Evolutionary conservation across 2,888 invertebrate species (phyloP).

Genomic region (Acanthopleura granulata): DNA sequence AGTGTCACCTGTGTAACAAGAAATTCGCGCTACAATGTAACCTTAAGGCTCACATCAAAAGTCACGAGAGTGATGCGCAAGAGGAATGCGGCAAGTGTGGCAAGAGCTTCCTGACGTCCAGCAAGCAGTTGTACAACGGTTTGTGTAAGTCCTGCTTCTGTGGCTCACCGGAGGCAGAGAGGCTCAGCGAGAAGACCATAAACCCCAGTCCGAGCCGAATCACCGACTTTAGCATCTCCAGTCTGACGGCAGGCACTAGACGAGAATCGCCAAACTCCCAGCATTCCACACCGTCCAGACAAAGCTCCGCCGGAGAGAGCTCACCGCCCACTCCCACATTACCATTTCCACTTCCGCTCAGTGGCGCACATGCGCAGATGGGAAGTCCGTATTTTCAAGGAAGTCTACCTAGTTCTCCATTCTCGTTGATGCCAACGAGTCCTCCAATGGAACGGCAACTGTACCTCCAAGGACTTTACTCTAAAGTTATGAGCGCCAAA

Average conservation of each 20-base stretch:
- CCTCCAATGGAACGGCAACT: constrained; percentile 6
- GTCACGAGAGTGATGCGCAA: constrained; percentile 76
- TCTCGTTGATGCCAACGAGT: neutral
- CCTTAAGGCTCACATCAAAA: constrained; percentile 80
- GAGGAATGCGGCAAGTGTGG: constrained; percentile 16
- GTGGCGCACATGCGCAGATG: neutral
- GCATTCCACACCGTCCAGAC: neutral
- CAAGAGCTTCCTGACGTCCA: neutral
- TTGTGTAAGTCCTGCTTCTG: constrained; percentile 7
- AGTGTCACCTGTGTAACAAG: constrained; percentile 79
- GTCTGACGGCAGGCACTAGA: neutral
- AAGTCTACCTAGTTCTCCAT: neutral
- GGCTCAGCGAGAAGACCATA: neutral
- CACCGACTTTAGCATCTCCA: constrained; percentile 11
- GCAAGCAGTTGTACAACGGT: constrained; percentile 14
- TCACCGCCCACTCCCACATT: neutral
- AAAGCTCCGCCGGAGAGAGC: neutral
- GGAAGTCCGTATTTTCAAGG: constrained; percentile 11
- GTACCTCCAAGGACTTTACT: constrained; percentile 6
- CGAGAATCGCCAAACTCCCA: neutral
- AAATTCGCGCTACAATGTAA: constrained; percentile 82
- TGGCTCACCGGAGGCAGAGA: neutral
- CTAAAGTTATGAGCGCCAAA: neutral
- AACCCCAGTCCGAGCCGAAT: neutral
- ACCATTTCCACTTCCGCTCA: neutral